These are phyloP conservation scores for Osmerus mordax DNA, from an alignment of 2,113 vertebrate species.

Conservation along the genomic window DNA sequence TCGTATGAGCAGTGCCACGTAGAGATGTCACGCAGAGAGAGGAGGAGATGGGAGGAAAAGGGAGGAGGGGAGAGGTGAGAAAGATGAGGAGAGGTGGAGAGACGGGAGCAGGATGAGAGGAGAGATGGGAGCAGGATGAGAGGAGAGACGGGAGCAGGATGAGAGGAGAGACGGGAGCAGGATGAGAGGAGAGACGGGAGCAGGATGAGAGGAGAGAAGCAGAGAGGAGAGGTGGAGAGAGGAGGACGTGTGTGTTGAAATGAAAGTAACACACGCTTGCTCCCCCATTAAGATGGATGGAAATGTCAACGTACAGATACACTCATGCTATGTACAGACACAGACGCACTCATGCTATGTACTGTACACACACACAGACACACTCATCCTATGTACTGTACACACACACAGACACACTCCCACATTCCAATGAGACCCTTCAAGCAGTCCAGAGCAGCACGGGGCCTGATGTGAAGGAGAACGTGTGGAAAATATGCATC, in stretches of 20 bases:
- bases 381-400: neutral
- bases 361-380: neutral
- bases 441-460: no score
- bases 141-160: neutral
- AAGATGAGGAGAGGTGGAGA: no score
- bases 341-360: neutral
- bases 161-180: neutral
- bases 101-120: no score
- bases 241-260: neutral
- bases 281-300: neutral
- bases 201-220: neutral
- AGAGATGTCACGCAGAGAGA: conserved; percentile 19
- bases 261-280: neutral
- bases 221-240: neutral
- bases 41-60: neutral
- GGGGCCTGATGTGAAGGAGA: no score
- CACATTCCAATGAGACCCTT: neutral
- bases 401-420: neutral
- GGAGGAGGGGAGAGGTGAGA: no score
- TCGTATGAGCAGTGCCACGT: conserved; percentile 21
- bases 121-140: neutral
- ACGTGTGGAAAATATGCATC: no score
- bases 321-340: neutral
- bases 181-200: no score
- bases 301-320: neutral